Evolutionary conservation across 2,888 invertebrate genomes (phyloP), one percentile per base, ranked within the genome.

Genomic region (Cryptophagus acutangulus): DNA sequence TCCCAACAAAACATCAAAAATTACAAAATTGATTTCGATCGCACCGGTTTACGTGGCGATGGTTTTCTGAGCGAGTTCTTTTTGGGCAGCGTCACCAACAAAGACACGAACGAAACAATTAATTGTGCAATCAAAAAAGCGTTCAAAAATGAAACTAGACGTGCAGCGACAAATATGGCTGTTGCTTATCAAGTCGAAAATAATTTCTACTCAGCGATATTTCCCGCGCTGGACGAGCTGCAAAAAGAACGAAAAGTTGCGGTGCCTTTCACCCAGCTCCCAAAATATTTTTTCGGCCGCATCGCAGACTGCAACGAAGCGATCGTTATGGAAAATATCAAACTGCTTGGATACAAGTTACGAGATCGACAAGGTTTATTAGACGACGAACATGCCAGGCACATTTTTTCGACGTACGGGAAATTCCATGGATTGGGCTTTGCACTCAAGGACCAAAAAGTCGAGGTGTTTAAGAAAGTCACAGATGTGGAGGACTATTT

Each of bases 181-280:
- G 12, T 18, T 3, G 34, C 17, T 12, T 34, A 34, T 10, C 10
- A n/a, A 16, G 10, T n/a, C 2, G 65, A 65, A 49, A 48, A 54
- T 3, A 54, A 51, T 31, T 33, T 60, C 3, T 65, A 65, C 44
- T 44, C 47, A n/a, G 38, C 38, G 2, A 43, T 65, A 4, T 48
- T 64, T n/a, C 44, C 54, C 1, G 45, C 38, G n/a, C 57, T 59
- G 29, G 3, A 36, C 15, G 43, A 36, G 26, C 42, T 48, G 24
- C 44, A 53, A 36, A 14, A 42, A 26, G 29, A 37, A 17, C 16
- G 15, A 4, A 9, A 24, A 5, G 13, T 41, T 18, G 12, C 12
- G 2, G 17, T 30, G 31, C 6, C 17, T 10, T 36, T 41, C 14
- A 15, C 15, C n/a, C 4, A 16, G 16, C 3, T 15, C 8, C 4